Conservation (phyloP, 2,113 vertebrate genomes). For the Gavia stellata region DNA sequence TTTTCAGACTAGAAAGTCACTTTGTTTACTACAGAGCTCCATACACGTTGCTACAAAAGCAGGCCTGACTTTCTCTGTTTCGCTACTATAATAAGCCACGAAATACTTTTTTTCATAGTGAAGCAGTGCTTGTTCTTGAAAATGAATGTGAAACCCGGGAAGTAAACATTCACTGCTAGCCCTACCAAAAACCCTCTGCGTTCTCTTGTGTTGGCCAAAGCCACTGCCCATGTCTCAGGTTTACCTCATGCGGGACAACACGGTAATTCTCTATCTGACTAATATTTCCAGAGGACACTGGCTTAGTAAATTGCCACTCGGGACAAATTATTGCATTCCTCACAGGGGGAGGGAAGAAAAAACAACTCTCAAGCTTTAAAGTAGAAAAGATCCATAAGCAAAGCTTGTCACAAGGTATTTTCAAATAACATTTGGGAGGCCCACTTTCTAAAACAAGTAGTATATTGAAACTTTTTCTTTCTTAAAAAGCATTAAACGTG, state of each 20-base stretch:
- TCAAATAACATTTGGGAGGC: accelerated
- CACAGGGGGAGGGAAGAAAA: neutral
- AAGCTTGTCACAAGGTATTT: neutral
- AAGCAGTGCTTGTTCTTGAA: neutral
- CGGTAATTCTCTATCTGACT: neutral
- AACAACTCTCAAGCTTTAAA: accelerated
- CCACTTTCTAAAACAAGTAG: accelerated
- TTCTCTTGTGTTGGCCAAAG: neutral
- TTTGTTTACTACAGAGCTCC: neutral
- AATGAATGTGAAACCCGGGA: accelerated
- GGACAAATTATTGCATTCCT: neutral
- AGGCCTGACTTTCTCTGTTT: neutral
- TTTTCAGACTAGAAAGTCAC: neutral
- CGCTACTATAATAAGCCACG: neutral
- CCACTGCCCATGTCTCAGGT: neutral
- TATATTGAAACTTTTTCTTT: accelerated
- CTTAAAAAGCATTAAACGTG: accelerated
- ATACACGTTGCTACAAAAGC: neutral
- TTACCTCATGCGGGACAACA: accelerated
- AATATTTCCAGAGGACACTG: neutral
- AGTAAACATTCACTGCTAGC: neutral
- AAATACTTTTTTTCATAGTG: neutral
- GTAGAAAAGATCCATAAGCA: neutral
- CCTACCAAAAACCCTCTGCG: accelerated
- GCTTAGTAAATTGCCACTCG: neutral